These are phyloP conservation scores for Holothuria leucospilota DNA, from an alignment of 53 echinoderm and acorn worm species.

Conservation along the genomic window DNA sequence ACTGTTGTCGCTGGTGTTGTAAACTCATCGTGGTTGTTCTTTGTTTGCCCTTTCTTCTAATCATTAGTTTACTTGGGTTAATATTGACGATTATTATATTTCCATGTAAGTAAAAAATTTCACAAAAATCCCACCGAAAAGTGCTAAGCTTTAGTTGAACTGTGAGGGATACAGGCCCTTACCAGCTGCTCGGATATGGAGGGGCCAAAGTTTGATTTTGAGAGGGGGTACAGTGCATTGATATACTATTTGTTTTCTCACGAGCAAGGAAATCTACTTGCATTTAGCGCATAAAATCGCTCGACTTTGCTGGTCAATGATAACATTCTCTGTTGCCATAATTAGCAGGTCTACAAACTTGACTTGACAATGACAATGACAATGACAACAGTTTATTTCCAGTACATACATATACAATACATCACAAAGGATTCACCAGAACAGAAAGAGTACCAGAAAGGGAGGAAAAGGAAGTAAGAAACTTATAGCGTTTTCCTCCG, in stretches of 20 bases:
- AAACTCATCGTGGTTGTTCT: background rate
- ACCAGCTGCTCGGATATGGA: no score
- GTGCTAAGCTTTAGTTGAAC: background rate
- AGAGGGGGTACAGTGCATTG: no score
- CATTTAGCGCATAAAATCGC: background rate
- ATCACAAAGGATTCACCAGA: no score
- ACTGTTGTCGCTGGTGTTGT: constrained; percentile 13
- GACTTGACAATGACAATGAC: no score
- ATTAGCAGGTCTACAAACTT: no score
- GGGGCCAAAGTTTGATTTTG: background rate
- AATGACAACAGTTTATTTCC: no score
- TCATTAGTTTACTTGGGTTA: constrained; percentile 13
- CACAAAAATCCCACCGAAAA: background rate
- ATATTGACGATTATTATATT: constrained; percentile 18
- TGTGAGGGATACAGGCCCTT: background rate
- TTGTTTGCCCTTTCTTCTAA: constrained; percentile 16
- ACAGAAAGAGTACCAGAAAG: no score
- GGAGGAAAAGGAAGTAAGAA: no score
- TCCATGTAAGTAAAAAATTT: constrained; percentile 20
- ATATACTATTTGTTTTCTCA: background rate
- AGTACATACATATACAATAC: no score
- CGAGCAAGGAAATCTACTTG: background rate
- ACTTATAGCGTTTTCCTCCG: no score
- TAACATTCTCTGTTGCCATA: no score
- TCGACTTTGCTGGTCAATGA: no score